Conservation (phyloP, 2,113 vertebrate species). For the Myotis brandtii region DNA sequence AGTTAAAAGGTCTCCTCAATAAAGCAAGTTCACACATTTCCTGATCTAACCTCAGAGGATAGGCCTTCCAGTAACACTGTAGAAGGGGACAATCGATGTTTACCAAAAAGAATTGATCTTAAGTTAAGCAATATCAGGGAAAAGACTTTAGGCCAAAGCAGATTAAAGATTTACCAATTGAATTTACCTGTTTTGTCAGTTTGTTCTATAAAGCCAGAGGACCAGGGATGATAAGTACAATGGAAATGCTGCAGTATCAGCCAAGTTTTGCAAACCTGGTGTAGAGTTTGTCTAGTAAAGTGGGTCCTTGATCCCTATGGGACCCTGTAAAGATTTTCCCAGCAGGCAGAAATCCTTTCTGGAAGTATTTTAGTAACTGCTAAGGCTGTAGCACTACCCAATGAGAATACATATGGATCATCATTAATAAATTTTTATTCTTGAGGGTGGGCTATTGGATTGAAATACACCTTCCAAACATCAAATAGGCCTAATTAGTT, state of each 20-base stretch:
- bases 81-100: background rate
- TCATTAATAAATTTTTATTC: background rate
- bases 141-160: background rate
- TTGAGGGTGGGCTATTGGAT: background rate
- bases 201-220: background rate
- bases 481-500: background rate
- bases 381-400: background rate
- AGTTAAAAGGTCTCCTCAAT: background rate
- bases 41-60: background rate
- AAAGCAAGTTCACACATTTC: background rate
- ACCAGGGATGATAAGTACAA: background rate
- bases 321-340: background rate
- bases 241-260: background rate
- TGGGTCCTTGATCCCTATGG: background rate
- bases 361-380: background rate
- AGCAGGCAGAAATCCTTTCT: background rate
- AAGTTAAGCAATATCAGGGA: background rate
- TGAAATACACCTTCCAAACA: background rate
- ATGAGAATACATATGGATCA: background rate
- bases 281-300: background rate
- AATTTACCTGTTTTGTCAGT: background rate
- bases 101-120: background rate
- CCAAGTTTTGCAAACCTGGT: background rate
- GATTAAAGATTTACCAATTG: background rate
- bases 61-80: background rate